Evolutionary conservation across 1,140 invertebrate species (phyloP), one percentile per base, ranked within the genome.

Genomic region (Steinernema khuongi): DNA sequence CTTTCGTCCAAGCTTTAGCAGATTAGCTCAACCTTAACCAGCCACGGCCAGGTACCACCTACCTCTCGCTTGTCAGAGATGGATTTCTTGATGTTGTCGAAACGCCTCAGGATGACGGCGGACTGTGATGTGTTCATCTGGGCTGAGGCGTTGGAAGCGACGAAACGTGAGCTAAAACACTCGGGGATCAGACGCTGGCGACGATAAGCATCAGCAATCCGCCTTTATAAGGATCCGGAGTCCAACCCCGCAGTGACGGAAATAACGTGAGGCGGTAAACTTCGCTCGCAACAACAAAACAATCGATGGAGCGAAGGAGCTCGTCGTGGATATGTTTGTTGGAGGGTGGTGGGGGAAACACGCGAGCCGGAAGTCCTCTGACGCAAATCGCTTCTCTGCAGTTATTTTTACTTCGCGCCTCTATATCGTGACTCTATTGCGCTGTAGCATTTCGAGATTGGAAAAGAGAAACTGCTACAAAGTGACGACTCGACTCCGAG

Each of bases 141-240:
- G 22, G 22, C 50, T 60, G 50, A 60, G 26, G 36, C 36, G 36
- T 60, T 60, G 50, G 4, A 22, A 22, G 50, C 50, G 50, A 60
- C 50, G 50, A 60, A 60, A n/a, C 50, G 7, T 22, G 50, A 60
- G 50, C 50, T 60, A 22, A 26, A 60, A 60, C n/a, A n/a, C n/a
- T 41, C 7, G 36, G 36, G 36, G 7, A 7, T n/a, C 7, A 41
- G 36, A 41, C 7, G 36, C 7, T n/a, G 36, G 36, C 36, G 36
- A 41, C 7, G 36, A n/a, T 7, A 41, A 7, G 36, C n/a, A 11
- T 41, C 7, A n/a, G 36, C 36, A 41, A n/a, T n/a, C n/a, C n/a
- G n/a, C n/a, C n/a, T n/a, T n/a, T n/a, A n/a, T n/a, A n/a, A n/a
- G n/a, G n/a, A n/a, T n/a, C n/a, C n/a, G n/a, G n/a, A n/a, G n/a